phyloP scores from a whole-genome alignment of 2,113 vertebrate genomes.

The Oreotrochilus melanogaster region DNA sequence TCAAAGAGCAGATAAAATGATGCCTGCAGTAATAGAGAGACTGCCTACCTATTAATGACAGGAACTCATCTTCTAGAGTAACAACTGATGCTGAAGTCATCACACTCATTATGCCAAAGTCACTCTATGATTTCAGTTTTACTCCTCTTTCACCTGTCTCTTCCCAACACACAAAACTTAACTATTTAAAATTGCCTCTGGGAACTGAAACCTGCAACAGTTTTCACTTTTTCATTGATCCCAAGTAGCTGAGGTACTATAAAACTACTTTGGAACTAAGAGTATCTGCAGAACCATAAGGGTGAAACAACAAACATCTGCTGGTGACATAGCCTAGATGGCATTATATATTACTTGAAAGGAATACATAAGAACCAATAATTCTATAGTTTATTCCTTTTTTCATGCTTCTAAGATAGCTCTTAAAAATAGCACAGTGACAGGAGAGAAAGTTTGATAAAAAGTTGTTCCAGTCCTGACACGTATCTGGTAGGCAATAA shows the following conservation, averaged over 20 bases:
- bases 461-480: not conserved
- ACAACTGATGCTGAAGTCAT: not conserved
- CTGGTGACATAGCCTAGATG: not conserved
- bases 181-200: not conserved
- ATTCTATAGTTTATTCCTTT: not conserved
- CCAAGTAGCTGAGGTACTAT: not conserved
- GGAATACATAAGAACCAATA: not conserved
- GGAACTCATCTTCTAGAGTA: not conserved
- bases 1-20: not conserved
- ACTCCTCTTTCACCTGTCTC: not conserved
- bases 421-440: not conserved
- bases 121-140: not conserved
- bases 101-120: not conserved
- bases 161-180: not conserved
- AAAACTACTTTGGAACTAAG: not conserved
- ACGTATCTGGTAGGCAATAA: not conserved
- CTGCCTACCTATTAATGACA: not conserved
- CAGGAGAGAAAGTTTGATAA: not conserved
- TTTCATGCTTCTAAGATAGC: not conserved
- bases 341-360: slow-evolving; percentile 1
- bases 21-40: not conserved
- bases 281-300: not conserved
- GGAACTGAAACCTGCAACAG: not conserved
- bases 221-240: not conserved
- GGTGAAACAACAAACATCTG: not conserved